These are phyloP conservation scores for Pristionchus maxplancki DNA, from an alignment of 2,888 invertebrate species.

Conservation along the genomic window DNA sequence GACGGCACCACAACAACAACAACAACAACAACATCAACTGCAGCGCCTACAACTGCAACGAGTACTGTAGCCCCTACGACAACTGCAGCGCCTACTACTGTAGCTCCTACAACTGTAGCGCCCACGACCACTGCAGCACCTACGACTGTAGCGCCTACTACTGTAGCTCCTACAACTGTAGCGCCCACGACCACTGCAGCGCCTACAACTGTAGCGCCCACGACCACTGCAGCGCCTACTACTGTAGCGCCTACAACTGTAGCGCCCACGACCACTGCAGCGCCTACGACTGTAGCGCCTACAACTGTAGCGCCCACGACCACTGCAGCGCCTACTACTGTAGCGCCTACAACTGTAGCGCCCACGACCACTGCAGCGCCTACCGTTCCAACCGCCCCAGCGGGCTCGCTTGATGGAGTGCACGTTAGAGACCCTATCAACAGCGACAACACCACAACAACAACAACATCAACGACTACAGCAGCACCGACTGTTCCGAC, in stretches of 20 bases:
- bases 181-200: background rate
- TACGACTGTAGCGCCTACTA: background rate
- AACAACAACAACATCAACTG: too few species aligned
- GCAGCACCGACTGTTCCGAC: background rate
- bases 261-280: background rate
- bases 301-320: background rate
- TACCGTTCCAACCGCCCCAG: background rate
- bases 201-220: background rate
- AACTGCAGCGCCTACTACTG: background rate
- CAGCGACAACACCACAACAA: too few species aligned
- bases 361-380: background rate
- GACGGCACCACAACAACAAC: too few species aligned
- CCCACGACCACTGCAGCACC: background rate
- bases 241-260: background rate
- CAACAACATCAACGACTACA: background rate
- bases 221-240: background rate
- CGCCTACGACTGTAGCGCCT: background rate
- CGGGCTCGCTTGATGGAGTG: too few species aligned
- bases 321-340: background rate
- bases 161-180: background rate
- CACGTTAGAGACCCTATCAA: too few species aligned
- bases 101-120: background rate
- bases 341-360: background rate
- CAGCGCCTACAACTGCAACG: background rate
- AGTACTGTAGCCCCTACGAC: background rate